These are phyloP conservation scores for Lepus oiostolus DNA, from an alignment of 2,797 vertebrate genomes.

Conservation along the genomic window DNA sequence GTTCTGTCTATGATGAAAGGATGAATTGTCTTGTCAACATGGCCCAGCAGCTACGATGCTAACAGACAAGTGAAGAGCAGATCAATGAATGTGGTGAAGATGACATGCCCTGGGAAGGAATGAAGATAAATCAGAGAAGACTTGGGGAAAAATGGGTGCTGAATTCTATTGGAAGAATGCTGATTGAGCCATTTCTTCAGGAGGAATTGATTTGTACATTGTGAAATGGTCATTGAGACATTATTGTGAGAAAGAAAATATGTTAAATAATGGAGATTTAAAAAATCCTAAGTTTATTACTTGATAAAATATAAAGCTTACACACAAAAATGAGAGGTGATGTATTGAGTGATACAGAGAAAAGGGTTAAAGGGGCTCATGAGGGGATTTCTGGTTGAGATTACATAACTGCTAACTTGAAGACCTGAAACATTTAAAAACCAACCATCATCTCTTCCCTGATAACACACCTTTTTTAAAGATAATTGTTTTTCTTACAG, in stretches of 20 bases:
- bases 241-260: background rate
- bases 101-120: background rate
- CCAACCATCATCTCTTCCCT: background rate
- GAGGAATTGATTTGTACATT: background rate
- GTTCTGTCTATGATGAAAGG: background rate
- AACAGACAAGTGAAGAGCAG: no score
- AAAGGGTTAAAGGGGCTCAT: background rate
- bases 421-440: background rate
- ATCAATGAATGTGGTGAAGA: no score
- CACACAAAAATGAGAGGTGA: background rate
- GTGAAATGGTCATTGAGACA: background rate
- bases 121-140: background rate
- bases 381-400: background rate
- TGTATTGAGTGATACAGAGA: background rate
- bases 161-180: background rate
- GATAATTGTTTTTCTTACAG: slow-evolving; percentile 7
- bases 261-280: background rate
- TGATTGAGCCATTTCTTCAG: background rate
- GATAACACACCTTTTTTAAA: background rate
- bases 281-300: background rate
- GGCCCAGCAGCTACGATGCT: background rate
- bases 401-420: background rate
- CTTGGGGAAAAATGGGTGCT: background rate
- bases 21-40: background rate
- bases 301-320: background rate